These are phyloP conservation scores for Procavia capensis DNA, from an alignment of 2,113 vertebrate genomes.

Conservation along the genomic window DNA sequence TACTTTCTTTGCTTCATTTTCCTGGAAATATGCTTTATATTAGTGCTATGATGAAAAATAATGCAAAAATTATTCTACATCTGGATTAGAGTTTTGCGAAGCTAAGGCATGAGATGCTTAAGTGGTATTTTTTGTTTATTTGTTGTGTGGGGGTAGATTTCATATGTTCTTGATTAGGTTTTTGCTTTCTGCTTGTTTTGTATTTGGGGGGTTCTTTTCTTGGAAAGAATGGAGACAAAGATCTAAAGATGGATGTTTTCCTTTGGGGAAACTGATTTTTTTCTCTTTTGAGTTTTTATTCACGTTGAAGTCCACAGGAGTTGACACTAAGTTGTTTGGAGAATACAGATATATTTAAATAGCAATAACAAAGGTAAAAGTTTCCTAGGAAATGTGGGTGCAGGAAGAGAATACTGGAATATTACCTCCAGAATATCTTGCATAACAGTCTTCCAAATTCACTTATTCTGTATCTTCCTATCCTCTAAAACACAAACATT, in stretches of 20 bases:
- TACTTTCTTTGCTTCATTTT: conserved; percentile 27
- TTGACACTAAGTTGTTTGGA: not conserved
- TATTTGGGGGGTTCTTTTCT: not conserved
- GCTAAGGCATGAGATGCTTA: not conserved
- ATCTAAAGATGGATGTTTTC: conserved; percentile 28
- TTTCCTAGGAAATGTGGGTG: not conserved
- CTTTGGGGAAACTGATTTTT: conserved; percentile 39
- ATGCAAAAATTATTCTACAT: conserved; percentile 13
- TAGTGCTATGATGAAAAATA: not conserved
- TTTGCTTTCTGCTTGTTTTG: not conserved
- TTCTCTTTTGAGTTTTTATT: conserved; percentile 33
- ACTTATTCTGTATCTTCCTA: not conserved
- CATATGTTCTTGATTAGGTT: not conserved
- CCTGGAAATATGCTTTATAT: conserved; percentile 36
- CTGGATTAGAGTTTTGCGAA: conserved; percentile 21
- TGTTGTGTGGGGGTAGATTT: not conserved
- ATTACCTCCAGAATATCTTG: not conserved
- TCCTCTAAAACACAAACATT: conserved; percentile 19
- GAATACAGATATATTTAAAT: not conserved
- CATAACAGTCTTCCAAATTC: not conserved
- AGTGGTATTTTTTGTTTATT: conserved; percentile 33
- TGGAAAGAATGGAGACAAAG: conserved; percentile 17
- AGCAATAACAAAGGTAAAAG: not conserved
- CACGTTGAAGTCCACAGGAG: not conserved
- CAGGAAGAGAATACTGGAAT: not conserved